phyloP scores from a whole-genome alignment of 2,888 invertebrate genomes.

The Dione juno region DNA sequence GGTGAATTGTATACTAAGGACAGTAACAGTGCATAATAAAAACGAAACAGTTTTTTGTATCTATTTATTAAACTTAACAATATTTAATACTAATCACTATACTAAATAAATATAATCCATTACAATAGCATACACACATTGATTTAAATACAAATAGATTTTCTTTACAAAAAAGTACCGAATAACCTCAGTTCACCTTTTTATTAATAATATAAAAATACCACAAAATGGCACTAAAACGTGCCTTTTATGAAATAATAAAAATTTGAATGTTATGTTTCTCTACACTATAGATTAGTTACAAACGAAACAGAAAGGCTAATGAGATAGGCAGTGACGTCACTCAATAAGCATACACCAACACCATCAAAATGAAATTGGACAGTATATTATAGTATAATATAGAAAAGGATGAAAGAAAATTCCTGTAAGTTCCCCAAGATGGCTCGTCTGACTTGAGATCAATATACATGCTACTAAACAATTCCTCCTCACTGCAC shows the following conservation, averaged over 20 bases:
- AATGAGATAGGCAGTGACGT: conserved; percentile 29
- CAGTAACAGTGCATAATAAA: conserved; percentile 30
- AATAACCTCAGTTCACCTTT: conserved; percentile 13
- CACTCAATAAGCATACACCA: not conserved
- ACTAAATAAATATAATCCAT: conserved; percentile 69
- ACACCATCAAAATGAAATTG: conserved; percentile 15
- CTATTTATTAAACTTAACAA: conserved; percentile 77
- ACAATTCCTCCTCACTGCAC: conserved; percentile 40
- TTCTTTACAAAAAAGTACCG: conserved; percentile 25
- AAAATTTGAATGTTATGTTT: conserved; percentile 4
- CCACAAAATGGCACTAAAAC: conserved; percentile 48
- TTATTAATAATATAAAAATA: conserved; percentile 17
- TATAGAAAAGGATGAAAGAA: not conserved
- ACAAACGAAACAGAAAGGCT: conserved; percentile 34
- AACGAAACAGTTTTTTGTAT: conserved; percentile 52
- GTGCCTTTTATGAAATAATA: conserved; percentile 37
- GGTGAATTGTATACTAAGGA: no score
- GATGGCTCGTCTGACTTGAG: conserved; percentile 55
- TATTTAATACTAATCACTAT: conserved; percentile 62
- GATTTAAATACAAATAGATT: conserved; percentile 14
- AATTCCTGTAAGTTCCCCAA: conserved; percentile 19
- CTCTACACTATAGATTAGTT: conserved; percentile 33
- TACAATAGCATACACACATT: conserved; percentile 57
- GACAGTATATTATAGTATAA: conserved; percentile 9
- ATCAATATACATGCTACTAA: conserved; percentile 51